A percentile compares a stretch with the other conserved stretches of the same genome.
Evolutionary conservation across 2,113 vertebrate species (phyloP).

Genomic region (Cnemophilus loriae): DNA sequence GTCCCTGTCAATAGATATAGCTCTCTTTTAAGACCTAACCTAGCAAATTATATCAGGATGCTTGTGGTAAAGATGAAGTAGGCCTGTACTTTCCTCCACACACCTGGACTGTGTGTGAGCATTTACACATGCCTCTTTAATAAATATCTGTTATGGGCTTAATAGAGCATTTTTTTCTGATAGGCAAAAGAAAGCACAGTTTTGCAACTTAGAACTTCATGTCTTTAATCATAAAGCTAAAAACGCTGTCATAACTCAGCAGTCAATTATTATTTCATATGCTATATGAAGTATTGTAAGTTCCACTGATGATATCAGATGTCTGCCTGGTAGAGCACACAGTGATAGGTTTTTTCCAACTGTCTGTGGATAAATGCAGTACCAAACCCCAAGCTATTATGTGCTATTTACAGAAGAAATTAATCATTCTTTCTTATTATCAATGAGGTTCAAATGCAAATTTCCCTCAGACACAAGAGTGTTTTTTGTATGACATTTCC

Average conservation of each 20-base stretch:
- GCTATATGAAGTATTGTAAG: neutral
- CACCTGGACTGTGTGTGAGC: neutral
- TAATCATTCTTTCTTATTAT: neutral
- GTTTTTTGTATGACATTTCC: neutral
- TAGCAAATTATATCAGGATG: neutral
- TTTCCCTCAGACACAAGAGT: neutral
- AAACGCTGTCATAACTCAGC: neutral
- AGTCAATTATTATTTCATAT: neutral
- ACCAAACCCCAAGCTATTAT: neutral
- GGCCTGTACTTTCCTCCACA: neutral
- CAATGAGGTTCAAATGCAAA: neutral
- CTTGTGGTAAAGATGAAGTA: neutral
- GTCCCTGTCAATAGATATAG: neutral
- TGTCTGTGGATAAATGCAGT: neutral
- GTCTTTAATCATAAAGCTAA: neutral
- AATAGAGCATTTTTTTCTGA: neutral
- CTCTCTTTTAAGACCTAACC: neutral
- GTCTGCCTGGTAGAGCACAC: neutral
- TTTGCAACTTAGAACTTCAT: neutral
- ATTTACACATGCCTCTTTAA: neutral
- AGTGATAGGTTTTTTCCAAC: neutral
- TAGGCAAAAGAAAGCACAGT: neutral
- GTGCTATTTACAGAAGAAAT: neutral
- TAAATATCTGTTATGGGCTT: neutral
- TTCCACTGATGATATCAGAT: neutral